phyloP scores from a whole-genome alignment of 2,888 invertebrate species.

The Autographa pulchrina region DNA sequence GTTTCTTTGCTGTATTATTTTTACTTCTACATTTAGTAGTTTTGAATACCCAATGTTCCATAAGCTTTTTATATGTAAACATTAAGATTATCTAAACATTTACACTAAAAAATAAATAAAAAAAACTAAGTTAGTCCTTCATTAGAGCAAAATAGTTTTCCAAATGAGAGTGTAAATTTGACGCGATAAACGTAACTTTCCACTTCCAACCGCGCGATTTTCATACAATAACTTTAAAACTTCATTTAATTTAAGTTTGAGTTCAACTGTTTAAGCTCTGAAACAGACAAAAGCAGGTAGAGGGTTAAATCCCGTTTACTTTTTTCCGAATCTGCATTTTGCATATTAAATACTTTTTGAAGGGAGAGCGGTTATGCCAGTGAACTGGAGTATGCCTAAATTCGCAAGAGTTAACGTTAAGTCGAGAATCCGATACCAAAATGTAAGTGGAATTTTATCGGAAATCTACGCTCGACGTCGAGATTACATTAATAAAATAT shows the following conservation, averaged over 20 bases:
- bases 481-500: conserved; percentile 15
- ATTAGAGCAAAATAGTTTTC: not conserved
- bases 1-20: conserved; percentile 32
- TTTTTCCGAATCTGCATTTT: conserved; percentile 50
- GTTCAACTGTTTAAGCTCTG: not conserved
- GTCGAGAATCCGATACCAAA: conserved; percentile 5
- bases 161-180: not conserved
- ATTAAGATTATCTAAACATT: too few species aligned
- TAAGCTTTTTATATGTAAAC: too few species aligned
- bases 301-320: conserved; percentile 24
- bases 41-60: too few species aligned
- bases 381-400: conserved; percentile 14
- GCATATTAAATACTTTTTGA: conserved; percentile 54
- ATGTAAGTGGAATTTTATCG: conserved; percentile 11
- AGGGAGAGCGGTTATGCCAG: conserved; percentile 20
- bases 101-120: too few species aligned
- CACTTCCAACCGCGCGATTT: not conserved
- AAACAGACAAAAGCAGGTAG: not conserved
- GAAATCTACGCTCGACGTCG: not conserved
- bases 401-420: conserved; percentile 7
- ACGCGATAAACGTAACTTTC: not conserved
- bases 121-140: too few species aligned
- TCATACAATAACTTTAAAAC: conserved; percentile 2
- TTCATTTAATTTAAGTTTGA: conserved; percentile 1
- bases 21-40: not conserved